phyloP scores from a whole-genome alignment of 2,797 vertebrate genomes.

The Aselliscus stoliczkanus region DNA sequence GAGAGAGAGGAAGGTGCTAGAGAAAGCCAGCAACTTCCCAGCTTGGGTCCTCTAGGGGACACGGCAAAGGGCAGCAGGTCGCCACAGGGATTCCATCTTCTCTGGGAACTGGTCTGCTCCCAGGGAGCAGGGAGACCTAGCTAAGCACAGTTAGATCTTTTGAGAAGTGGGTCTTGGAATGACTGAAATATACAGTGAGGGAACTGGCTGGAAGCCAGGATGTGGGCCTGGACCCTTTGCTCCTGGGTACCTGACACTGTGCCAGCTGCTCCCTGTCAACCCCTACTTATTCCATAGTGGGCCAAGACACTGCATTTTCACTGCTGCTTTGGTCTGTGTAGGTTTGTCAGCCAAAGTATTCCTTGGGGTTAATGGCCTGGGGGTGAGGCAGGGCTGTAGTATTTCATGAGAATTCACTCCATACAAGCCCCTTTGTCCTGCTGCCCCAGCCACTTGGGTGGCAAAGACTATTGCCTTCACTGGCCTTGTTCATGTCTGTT shows the following conservation, averaged over 20 bases:
- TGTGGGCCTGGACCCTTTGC: neutral
- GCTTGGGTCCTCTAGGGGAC: fast-evolving
- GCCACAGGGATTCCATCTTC: neutral
- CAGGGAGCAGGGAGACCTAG: neutral
- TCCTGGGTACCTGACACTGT: neutral
- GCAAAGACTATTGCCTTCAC: neutral
- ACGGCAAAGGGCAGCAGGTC: neutral
- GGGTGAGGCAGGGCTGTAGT: neutral
- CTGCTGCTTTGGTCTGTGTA: neutral
- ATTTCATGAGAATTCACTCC: neutral
- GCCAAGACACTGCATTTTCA: neutral
- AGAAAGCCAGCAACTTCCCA: neutral
- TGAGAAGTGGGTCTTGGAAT: neutral
- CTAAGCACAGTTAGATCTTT: neutral
- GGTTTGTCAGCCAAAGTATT: neutral
- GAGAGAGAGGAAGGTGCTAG: neutral
- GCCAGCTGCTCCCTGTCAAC: neutral
- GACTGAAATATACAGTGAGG: neutral
- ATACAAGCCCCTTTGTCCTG: neutral
- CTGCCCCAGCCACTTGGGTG: neutral
- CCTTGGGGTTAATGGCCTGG: neutral
- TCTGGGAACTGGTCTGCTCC: neutral
- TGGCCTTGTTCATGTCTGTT: neutral
- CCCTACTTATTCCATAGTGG: neutral
- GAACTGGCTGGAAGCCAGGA: neutral